A percentile compares a stretch with the other conserved stretches of the same genome.
These are phyloP conservation scores for Alca torda DNA, from an alignment of 2,797 vertebrate genomes.

Conservation along the genomic window DNA sequence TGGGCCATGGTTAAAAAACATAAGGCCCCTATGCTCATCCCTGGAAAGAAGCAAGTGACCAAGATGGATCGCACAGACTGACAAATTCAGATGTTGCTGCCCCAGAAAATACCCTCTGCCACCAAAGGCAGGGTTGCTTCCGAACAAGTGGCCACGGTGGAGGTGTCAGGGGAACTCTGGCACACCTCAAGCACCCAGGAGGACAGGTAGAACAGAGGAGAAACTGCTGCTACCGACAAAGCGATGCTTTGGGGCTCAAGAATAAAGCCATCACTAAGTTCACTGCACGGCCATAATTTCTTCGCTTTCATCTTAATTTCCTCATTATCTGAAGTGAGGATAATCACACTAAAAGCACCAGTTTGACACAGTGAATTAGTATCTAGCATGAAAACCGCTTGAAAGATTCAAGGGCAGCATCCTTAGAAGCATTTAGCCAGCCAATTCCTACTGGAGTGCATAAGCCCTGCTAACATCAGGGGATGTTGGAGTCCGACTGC, in stretches of 20 bases:
- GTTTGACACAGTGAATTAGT: background rate
- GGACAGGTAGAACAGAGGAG: background rate
- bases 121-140: background rate
- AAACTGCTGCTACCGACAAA: background rate
- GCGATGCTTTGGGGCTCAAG: background rate
- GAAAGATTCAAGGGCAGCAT: background rate
- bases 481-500: rapidly evolving
- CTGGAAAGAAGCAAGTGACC: background rate
- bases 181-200: background rate
- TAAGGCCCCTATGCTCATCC: background rate
- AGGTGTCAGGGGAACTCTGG: background rate
- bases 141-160: rapidly evolving
- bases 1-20: background rate
- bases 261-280: background rate
- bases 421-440: background rate
- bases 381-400: background rate
- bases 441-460: background rate
- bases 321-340: background rate
- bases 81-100: background rate
- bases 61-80: background rate
- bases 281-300: background rate
- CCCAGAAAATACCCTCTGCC: background rate
- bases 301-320: background rate
- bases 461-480: background rate
- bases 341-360: background rate